Percentiles rank a stretch among this genome's conserved stretches.
Conservation (phyloP, 2,113 vertebrate genomes). For the Manacus vitellinus region DNA sequence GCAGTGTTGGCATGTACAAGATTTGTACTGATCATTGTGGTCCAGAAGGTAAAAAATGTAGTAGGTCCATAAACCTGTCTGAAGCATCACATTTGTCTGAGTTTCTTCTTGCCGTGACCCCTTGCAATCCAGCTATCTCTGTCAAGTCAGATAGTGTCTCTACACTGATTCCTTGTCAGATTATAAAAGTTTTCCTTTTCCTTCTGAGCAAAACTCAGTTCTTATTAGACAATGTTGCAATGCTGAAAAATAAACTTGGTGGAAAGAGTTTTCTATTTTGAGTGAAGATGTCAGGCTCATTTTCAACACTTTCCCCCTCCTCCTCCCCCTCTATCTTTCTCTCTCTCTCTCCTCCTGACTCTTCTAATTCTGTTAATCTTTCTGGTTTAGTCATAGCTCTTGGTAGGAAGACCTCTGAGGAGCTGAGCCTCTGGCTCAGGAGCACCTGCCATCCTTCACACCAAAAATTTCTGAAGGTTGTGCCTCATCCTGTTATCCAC, state of each 20-base stretch:
- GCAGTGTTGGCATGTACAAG: background rate
- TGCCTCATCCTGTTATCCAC: background rate
- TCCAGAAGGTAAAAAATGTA: background rate
- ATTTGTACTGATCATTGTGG: background rate
- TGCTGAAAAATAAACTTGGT: background rate
- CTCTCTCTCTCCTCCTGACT: background rate
- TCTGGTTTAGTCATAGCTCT: background rate
- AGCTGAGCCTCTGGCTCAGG: background rate
- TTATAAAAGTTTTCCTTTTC: background rate
- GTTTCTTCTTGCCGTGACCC: background rate
- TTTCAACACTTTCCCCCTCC: background rate
- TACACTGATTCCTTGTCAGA: background rate
- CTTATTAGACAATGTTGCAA: background rate
- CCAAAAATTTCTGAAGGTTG: background rate
- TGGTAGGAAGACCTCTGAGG: background rate
- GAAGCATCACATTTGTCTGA: background rate
- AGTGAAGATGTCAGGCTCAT: background rate
- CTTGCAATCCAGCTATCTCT: fast-evolving
- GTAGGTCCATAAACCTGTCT: background rate
- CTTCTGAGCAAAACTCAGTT: background rate
- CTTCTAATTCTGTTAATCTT: background rate
- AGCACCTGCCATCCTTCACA: background rate
- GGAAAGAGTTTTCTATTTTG: slow-evolving; percentile 8
- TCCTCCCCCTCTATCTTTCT: background rate
- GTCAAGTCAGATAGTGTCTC: background rate